Base-by-base conservation (phyloP, 2,797 vertebrate species). In the Cercopithecus petaurista region DNA sequence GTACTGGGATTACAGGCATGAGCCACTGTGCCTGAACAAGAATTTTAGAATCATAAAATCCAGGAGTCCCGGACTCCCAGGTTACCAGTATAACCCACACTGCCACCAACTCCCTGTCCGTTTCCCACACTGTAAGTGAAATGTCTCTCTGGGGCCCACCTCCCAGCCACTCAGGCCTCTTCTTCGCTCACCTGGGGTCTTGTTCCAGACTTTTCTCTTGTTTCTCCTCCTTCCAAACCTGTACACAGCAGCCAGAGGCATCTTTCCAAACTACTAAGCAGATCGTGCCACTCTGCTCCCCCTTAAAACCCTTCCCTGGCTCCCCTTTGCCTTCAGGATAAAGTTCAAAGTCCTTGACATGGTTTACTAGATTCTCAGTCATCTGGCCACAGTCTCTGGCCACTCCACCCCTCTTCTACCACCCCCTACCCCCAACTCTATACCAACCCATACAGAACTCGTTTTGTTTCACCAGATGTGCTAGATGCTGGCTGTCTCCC, bases 331-430 rank as follows among this genome's bases (percentile, higher is more conserved):
- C 89, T 95, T 96, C 59, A 22, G 93, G 79, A 91, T 98, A 82
- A 97, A 96, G 97, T 88, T 97, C 97, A 97, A 93, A 73, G 83
- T 93, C 73, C 89, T 91, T 64, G 72, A 97, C 89, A 61, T 14
- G 82, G 39, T 86, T 90, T 85, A 59, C 83, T 50, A 84, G 86
- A 81, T 77, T 64, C 15, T 77, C 91, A 73, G 67, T 93, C 91
- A 72, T 80, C 76, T 30, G 59, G 91, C 28, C 61, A 52, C 22
- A 67, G 50, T 39, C 57, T 80, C 72, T 67, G 14, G 13, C 50
- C 52, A 43, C 46, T 61, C 88, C 11, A 28, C 48, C 33, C 61
- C 72, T 79, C 81, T 81, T 70, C 81, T 2, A 30, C 5, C 22
- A 12, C 6, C n/a, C 28, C 36, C 15, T 2, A 5, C 21, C 55